A percentile compares a stretch with the other conserved stretches of the same genome.
Evolutionary conservation across 2,113 vertebrate genomes (phyloP).

Genomic region (Leptocoma aspasia): DNA sequence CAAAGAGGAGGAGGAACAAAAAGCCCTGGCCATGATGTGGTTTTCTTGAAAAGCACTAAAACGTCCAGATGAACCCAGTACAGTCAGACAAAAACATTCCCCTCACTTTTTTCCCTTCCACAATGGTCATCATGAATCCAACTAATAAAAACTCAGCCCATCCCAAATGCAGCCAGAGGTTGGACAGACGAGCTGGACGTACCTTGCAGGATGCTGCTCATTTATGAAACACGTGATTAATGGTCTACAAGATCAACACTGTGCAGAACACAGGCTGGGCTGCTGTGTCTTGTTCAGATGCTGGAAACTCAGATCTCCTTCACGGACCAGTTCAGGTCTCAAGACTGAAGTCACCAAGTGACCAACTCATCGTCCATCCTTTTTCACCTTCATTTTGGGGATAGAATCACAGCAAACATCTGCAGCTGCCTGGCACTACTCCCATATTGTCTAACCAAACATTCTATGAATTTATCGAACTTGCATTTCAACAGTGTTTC

Average conservation of each 20-base stretch:
- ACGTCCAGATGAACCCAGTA: neutral
- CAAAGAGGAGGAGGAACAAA: neutral
- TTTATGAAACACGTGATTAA: neutral
- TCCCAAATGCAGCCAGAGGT: neutral
- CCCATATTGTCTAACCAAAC: neutral
- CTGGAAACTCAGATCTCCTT: neutral
- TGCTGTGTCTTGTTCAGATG: rapidly evolving
- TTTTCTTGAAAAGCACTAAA: neutral
- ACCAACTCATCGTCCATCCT: neutral
- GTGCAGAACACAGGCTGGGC: neutral
- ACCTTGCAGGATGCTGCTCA: neutral
- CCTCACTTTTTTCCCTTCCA: neutral
- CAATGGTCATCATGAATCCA: rapidly evolving
- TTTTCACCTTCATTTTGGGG: neutral
- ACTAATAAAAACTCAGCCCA: neutral
- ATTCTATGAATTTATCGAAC: neutral
- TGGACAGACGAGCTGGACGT: rapidly evolving
- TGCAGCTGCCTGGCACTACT: neutral
- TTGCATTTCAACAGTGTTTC: neutral
- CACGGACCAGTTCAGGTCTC: neutral
- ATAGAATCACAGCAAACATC: neutral
- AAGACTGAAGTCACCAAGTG: neutral
- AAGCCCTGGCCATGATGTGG: neutral
- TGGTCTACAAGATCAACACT: neutral
- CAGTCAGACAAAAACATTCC: neutral